Evolutionary conservation across 2,113 vertebrate genomes (phyloP), one percentile per base, ranked within the genome.

Genomic region (Muscicapa adusta): DNA sequence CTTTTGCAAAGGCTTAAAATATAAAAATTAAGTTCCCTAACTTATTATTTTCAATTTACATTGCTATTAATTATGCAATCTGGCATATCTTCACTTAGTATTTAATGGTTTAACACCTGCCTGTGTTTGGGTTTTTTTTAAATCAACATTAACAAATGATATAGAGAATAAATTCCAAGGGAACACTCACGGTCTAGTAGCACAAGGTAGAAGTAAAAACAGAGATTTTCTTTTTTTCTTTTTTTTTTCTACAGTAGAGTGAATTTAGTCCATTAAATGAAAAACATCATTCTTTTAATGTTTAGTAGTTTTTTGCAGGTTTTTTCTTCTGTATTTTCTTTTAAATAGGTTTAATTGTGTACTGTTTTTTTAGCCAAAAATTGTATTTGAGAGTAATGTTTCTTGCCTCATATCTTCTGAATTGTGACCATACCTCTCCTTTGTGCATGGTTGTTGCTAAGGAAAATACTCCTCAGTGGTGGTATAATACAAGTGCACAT

Each of bases 11-110:
- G 25, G 28, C 51, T 60, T 89, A 40, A 88, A 80, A 85, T 42
- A 66, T 19, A 89, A 88, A 85, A 85, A 68, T 77, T 89, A 31
- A 23, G 51, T 80, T 94, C 50, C 28, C 28, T 67, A 66, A 88
- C 34, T 92, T 86, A 93, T 85, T 96, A 77, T 93, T 95, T 93
- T 73, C 68, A 80, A 90, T 96, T 77, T 81, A 53, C 22, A 60
- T 34, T 91, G 19, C 28, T 70, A 94, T 96, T 96, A 94, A 79
- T 90, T 94, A 94, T 63, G 85, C 71, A 96, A 77, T 88, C 91
- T 95, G 36, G 78, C 87, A 83, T 83, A 51, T 53, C 89, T 88
- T 94, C 78, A 77, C 43, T 91, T 90, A 76, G 54, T 65, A 62
- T 56, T 73, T 90, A 74, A 85, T 66, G 31, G 43, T 60, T 91